Base-by-base conservation (phyloP, 1,140 invertebrate species). In the Yoshiicerus persimilis region DNA sequence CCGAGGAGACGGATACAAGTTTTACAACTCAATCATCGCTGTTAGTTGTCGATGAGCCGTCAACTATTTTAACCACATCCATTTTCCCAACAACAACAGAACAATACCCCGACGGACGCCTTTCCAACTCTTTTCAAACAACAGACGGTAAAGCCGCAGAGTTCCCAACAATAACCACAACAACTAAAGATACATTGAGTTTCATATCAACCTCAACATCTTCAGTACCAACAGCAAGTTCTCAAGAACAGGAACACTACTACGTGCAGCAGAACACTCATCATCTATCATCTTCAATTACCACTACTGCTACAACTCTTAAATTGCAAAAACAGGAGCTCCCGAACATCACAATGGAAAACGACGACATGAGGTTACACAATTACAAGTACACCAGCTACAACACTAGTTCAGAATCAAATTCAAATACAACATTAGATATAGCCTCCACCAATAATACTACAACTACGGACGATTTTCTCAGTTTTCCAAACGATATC, bases 1-100 rank as follows among this genome's bases (percentile, higher is more conserved):
- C 13, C 30, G 32, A 32, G 6, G 34, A 80, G 75, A 80, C 32
- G 75, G 75, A 80, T 30, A 80, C 34, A 23, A 80, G 34, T 80
- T 80, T 80, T 80, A 80, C 75, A 80, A 80, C 75, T 80, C 75
- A 80, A 47, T 84, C 83, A 84, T 27, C 83, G 39, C 38, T 16
- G 41, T 47, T 56, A 84, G 41, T 38, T 84, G 41, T 56, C 38
- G 38, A 47, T 84, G 41, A 41, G 41, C 83, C 83, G 38, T 84
- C 41, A 30, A 84, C 27, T 16, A 47, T 47, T 47, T 84, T 84
- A 56, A 47, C 83, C 38, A 47, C 83, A 84, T 84, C 83, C 32
- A 34, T 36, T 34, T 80, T 80, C 32, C 32, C 32, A 32, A 34
- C 70, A 77, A 34, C 32, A 77, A 38, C 34, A 80, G 64, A 25